Evolutionary conservation across 2,888 invertebrate species (phyloP), one percentile per base, ranked within the genome.

Genomic region (Dolomedes plantarius): DNA sequence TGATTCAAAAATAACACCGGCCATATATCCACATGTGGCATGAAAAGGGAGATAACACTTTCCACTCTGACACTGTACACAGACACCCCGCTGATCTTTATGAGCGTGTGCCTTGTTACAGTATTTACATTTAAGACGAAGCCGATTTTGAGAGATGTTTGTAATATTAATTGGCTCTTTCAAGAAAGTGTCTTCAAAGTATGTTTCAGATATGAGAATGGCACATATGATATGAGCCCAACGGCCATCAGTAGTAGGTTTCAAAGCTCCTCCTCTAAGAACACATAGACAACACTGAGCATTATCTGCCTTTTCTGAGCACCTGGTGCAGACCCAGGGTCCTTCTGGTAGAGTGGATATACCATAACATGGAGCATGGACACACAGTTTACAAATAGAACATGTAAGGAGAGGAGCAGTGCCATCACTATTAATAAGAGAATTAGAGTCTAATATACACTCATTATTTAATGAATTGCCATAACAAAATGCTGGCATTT

Each of bases 21-120:
- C 92, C 9, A 93, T 91, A 31, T 93, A 91, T 19, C 93, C 94
- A 90, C 94, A 94, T 0, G 93, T 93, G 0, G 93, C 92, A 90
- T 94, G 94, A 90, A 93, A 93, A 31, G 92, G 90, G 6, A 91
- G 90, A 0, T 90, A 90, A 89, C 94, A 94, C 19, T 91, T 90
- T 9, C 89, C 89, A 74, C 91, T 90, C 67, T 92, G 92, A 86
- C 93, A 93, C 88, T 93, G 91, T 50, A 93, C 92, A 89, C 92
- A 92, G 0, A 91, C 92, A 11, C 93, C 93, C 46, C 87, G 85
- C 7, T 28, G 29, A 16, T 89, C 87, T 27, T 88, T 74, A 16
- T 31, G 23, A 7, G 39, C 13, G 0, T 62, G 39, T 5, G 72
- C 28, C 19, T 78, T 79, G 39, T 77, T 19, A 27, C 86, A 83